These are phyloP conservation scores for Blomia tropicalis DNA, from an alignment of 2,888 invertebrate species.

Conservation along the genomic window DNA sequence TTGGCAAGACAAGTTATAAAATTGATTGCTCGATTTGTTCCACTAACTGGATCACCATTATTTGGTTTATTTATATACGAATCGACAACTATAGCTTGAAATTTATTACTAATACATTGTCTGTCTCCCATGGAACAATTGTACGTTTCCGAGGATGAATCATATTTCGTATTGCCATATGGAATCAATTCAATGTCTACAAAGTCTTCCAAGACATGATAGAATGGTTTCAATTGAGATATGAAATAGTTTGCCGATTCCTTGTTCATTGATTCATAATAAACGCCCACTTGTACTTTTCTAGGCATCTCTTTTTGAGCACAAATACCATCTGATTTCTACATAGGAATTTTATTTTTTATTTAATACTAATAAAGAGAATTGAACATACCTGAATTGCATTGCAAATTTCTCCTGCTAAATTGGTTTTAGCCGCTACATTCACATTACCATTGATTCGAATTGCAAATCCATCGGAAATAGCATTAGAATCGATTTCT, in stretches of 20 bases:
- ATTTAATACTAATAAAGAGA: no score
- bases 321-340: neutral
- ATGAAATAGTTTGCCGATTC: neutral
- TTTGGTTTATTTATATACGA: neutral
- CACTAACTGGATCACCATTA: slow-evolving; percentile 18
- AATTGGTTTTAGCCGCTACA: neutral
- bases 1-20: slow-evolving; percentile 8
- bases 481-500: neutral
- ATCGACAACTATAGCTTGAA: slow-evolving; percentile 18
- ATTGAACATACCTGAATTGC: neutral
- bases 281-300: neutral
- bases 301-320: neutral
- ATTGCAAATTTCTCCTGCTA: slow-evolving; percentile 13
- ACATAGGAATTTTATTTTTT: no score
- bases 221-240: slow-evolving; percentile 1
- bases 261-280: slow-evolving; percentile 15
- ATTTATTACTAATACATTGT: slow-evolving; percentile 18
- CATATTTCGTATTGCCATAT: neutral
- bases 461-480: slow-evolving; percentile 14
- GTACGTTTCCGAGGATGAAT: neutral
- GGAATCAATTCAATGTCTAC: slow-evolving; percentile 19
- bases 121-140: slow-evolving; percentile 16
- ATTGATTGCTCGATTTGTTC: slow-evolving; percentile 14
- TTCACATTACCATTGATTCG: neutral
- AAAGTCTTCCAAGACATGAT: slow-evolving; percentile 19